Evolutionary conservation across 1,140 invertebrate genomes (phyloP), one percentile per base, ranked within the genome.

Genomic region (Bombus soroeensis): DNA sequence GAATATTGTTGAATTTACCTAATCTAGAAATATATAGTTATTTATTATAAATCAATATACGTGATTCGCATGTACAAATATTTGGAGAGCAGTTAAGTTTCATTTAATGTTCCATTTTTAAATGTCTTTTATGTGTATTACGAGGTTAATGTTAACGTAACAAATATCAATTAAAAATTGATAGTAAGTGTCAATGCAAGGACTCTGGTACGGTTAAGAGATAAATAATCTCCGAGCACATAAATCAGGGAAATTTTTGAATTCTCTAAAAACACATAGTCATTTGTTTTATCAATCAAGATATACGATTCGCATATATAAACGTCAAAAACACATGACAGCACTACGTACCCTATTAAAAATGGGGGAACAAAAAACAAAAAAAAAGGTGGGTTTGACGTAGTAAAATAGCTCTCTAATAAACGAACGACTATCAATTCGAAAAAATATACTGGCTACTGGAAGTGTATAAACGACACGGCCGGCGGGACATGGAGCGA

Each of bases 341-440:
- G 8, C 6, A 9, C 15, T n/a, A 32, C 32, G 8, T 1, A n/a
- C 28, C 10, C 59, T 34, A 32, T 64, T 32, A 18, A 34, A 18
- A 22, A 34, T 18, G 12, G n/a, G 3, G 2, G 2, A 34, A 25
- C 25, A 59, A 28, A 59, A 37, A 68, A 18, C 10, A 22, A 68
- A 66, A 25, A 18, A 25, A 68, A 25, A 2, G 10, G 22, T 3
- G 34, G 8, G 1, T 28, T 32, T 10, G 41, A 47, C 28, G 15
- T 15, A 18, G n/a, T n/a, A 53, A 74, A 74, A 74, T n/a, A 34
- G 73, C 43, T 13, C 22, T 22, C 43, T 74, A 74, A 74, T 74
- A 53, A 74, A 74, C 43, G n/a, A 53, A 74, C 43, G n/a, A 32
- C 18, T 25, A 53, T 43, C 73, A 34, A 43, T 39, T 74, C 32